These are phyloP conservation scores for Drosophila neutralis DNA, from an alignment of 2,888 invertebrate genomes.

Conservation along the genomic window DNA sequence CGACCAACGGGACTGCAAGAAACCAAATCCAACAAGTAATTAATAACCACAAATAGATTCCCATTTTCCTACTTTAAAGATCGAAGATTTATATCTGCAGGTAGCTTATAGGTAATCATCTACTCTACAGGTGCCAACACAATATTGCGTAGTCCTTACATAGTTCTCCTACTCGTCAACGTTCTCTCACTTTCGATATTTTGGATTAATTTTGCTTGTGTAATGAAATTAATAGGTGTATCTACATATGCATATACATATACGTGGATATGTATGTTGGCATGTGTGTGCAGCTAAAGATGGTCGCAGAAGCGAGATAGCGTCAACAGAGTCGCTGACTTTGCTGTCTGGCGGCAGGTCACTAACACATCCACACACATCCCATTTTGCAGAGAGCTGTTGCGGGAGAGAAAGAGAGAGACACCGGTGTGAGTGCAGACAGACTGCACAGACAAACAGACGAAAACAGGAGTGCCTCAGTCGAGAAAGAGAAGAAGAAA, in stretches of 20 bases:
- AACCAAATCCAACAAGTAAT: constrained; percentile 7
- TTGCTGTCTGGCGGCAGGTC: constrained; percentile 3
- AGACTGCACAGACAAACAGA: constrained; percentile 2
- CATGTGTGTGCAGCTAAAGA: neutral
- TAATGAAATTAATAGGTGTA: constrained; percentile 3
- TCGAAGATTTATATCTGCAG: neutral
- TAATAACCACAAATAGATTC: neutral
- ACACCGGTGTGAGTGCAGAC: neutral
- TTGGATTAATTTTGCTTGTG: neutral
- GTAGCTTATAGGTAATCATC: neutral
- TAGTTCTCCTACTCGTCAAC: neutral
- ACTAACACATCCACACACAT: neutral
- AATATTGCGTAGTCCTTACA: neutral
- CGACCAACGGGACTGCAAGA: constrained; percentile 56
- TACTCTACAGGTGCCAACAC: neutral
- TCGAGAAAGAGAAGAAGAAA: neutral
- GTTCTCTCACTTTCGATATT: neutral
- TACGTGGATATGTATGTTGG: neutral
- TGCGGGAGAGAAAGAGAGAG: neutral
- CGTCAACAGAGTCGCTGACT: neutral
- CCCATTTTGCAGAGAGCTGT: neutral
- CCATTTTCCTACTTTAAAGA: neutral
- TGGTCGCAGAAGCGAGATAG: neutral
- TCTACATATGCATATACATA: neutral
- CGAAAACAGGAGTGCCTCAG: neutral